A percentile compares a stretch with the other conserved stretches of the same genome.
Conservation (phyloP, 2,113 vertebrate species). For the Gadus macrocephalus region DNA sequence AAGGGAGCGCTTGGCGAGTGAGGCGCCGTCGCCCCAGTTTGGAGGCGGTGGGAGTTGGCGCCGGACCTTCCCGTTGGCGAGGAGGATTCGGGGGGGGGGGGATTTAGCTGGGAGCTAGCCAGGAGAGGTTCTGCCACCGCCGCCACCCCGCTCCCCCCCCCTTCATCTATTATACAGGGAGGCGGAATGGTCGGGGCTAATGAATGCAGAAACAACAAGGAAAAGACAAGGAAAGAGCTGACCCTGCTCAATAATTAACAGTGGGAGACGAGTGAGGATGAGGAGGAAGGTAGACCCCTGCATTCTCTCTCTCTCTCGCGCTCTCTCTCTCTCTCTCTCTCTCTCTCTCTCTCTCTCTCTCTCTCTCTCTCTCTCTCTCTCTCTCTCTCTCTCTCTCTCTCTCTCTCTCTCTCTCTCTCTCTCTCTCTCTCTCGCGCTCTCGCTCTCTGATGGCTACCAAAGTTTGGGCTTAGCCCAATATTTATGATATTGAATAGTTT, state of each 20-base stretch:
- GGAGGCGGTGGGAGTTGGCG: neutral
- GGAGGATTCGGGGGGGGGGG: neutral
- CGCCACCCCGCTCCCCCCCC: neutral
- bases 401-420: neutral
- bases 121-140: constrained; percentile 7
- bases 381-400: no score
- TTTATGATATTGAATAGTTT: no score
- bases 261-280: neutral
- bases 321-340: no score
- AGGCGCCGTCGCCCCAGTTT: neutral
- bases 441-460: no score
- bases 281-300: neutral
- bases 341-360: no score
- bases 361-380: neutral
- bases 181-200: constrained; percentile 15
- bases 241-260: constrained; percentile 26
- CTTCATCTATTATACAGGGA: constrained; percentile 23
- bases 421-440: no score
- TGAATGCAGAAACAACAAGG: constrained; percentile 6
- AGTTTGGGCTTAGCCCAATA: no score
- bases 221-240: constrained; percentile 7
- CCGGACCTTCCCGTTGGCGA: neutral
- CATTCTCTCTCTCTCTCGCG: neutral
- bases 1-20: no score
- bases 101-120: constrained; percentile 7